Percentiles rank a stretch among this genome's conserved stretches.
Evolutionary conservation across 2,113 vertebrate species (phyloP).

Genomic region (Hepsetus odoe): DNA sequence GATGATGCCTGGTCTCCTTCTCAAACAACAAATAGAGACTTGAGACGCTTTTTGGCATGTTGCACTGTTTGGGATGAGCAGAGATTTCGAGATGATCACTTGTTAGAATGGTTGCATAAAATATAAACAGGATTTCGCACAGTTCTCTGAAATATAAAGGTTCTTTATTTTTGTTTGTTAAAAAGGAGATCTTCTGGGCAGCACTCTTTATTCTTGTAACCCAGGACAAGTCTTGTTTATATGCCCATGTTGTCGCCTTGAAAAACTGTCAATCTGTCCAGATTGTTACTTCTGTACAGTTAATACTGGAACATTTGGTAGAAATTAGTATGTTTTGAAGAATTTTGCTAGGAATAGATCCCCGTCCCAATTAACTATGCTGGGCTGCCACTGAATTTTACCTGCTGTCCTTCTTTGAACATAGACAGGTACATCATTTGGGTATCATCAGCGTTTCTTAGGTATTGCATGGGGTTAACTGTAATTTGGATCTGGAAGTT

Average conservation of each 20-base stretch:
- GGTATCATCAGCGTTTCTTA: no score
- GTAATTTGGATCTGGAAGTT: no score
- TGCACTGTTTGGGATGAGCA: conserved; percentile 17
- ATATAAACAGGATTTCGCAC: not conserved
- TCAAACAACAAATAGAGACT: conserved; percentile 52
- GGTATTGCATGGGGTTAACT: no score
- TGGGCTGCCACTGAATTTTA: no score
- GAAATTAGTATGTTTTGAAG: not conserved
- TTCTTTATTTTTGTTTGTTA: not conserved
- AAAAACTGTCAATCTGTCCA: not conserved
- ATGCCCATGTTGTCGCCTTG: not conserved
- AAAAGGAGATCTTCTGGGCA: not conserved
- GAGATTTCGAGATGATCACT: not conserved
- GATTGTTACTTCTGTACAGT: not conserved
- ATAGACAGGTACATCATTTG: not conserved
- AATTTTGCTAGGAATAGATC: not conserved
- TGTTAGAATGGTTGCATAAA: conserved; percentile 8
- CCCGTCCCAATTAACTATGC: not conserved
- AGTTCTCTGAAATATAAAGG: not conserved
- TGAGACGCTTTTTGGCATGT: conserved; percentile 25
- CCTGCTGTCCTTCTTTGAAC: not conserved
- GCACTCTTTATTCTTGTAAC: not conserved
- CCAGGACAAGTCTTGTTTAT: not conserved
- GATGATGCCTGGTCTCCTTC: conserved; percentile 42
- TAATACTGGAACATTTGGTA: not conserved